A percentile compares a stretch with the other conserved stretches of the same genome.
phyloP scores from a whole-genome alignment of 2,888 invertebrate species.

The Ormyrus labotus region DNA sequence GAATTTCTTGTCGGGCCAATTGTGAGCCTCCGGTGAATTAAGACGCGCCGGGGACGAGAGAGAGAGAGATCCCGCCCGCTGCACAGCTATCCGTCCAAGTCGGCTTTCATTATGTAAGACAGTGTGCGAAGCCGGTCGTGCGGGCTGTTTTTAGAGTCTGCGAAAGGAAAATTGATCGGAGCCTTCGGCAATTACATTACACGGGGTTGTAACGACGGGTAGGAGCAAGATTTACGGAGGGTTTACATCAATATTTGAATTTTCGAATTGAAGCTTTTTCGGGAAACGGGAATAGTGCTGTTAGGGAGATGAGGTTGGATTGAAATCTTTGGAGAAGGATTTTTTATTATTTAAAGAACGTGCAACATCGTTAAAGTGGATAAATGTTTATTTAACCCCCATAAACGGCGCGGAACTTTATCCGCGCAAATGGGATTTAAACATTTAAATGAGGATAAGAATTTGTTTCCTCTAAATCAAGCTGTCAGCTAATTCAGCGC shows the following conservation, averaged over 20 bases:
- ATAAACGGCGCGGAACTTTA: no score
- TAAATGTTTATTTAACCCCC: no score
- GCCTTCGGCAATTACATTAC: conserved; percentile 56
- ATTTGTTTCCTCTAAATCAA: conserved; percentile 6
- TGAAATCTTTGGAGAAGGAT: no score
- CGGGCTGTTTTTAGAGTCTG: conserved; percentile 33
- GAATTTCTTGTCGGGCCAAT: conserved; percentile 64
- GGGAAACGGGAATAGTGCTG: not conserved
- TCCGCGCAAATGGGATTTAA: no score
- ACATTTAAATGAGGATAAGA: not conserved
- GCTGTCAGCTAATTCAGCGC: not conserved
- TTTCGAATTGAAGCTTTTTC: conserved; percentile 34
- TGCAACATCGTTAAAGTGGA: no score
- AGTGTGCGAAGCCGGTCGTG: not conserved
- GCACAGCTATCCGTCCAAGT: conserved; percentile 37
- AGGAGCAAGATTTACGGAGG: conserved; percentile 18
- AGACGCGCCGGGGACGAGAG: conserved; percentile 45
- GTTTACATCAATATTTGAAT: conserved; percentile 49
- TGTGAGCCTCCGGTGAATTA: conserved; percentile 49
- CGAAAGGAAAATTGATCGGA: conserved; percentile 50
- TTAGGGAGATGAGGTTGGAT: conserved; percentile 24
- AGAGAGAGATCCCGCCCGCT: not conserved
- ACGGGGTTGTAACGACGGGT: not conserved
- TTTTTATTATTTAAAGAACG: no score
- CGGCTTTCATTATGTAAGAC: conserved; percentile 52